Evolutionary conservation across 2,113 vertebrate genomes (phyloP), one percentile per base, ranked within the genome.

Genomic region (Neotoma lepida): DNA sequence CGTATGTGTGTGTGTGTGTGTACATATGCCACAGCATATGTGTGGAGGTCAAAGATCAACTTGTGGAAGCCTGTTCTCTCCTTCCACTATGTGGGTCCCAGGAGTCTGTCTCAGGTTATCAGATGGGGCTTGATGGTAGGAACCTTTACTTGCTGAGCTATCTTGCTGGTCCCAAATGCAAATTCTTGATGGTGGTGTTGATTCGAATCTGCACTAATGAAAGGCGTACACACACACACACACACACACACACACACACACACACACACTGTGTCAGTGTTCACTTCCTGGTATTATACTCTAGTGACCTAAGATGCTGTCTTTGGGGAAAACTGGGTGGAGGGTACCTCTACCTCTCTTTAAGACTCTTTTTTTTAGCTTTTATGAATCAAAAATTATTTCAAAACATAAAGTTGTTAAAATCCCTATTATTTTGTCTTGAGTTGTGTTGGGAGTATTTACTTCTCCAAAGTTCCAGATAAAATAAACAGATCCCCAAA

Each of bases 201-300:
- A 13, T 12, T 2, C 1, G 4, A 41, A 17, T n/a, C 61, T 4
- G 1, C 4, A 10, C 0, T 2, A 9, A 70, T 0, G 1, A 88
- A 39, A 71, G 4, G 28, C 20, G 7, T 20, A 56, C 54, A 17
- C 54, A 54, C 54, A 22, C 15, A 58, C 58, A 58, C 20, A 58
- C 56, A 58, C 56, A 58, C 56, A 56, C 54, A 26, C 61, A 64
- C 26, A 64, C 63, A 64, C 63, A 1, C 49, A 22, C 1, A n/a
- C 0, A 12, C 1, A 20, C 2, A 41, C 20, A 28, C 12, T 6
- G 54, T 22, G 14, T 2, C 6, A 9, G 7, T 0, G 4, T 12
- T 10, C 4, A 1, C 14, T 44, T 81, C 56, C 89, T 4, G 26
- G 4, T 15, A 0, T 15, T 1, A 22, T 3, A 35, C 35, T 58